Conservation (phyloP, 30 jellyfish, hydroid and myxozoan species). For the Aurelia aurita region DNA sequence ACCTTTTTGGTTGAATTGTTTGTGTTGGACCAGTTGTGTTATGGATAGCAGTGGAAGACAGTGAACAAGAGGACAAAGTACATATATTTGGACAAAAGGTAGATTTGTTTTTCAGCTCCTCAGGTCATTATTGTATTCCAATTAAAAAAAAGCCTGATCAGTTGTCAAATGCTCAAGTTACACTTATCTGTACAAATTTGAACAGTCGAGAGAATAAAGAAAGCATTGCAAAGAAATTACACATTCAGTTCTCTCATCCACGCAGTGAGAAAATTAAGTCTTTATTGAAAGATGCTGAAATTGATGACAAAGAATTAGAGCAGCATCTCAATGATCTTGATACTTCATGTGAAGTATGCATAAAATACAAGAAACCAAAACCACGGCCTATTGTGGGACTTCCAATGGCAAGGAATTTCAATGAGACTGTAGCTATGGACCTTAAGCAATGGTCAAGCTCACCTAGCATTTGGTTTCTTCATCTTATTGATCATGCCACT, state of each 20-base stretch:
- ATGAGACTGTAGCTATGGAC: slow-evolving; percentile 70
- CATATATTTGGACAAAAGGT: slow-evolving; percentile 44
- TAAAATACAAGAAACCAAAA: slow-evolving; percentile 12
- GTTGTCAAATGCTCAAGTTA: not conserved
- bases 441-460: slow-evolving; percentile 17
- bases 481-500: slow-evolving; percentile 5
- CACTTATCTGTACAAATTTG: not conserved
- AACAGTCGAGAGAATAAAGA: slow-evolving; percentile 6
- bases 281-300: slow-evolving; percentile 25
- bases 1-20: too few relatives aligned
- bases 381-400: slow-evolving; percentile 45
- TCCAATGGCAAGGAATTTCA: slow-evolving; percentile 54
- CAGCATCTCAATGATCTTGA: slow-evolving; percentile 8
- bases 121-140: slow-evolving; percentile 54
- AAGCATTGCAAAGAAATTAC: slow-evolving; percentile 3
- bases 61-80: slow-evolving; percentile 34
- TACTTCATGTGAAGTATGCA: slow-evolving; percentile 22
- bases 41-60: too few relatives aligned
- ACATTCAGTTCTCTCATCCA: slow-evolving; percentile 49
- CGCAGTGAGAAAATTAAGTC: slow-evolving; percentile 9
- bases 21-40: too few relatives aligned
- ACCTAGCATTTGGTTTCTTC: slow-evolving; percentile 32
- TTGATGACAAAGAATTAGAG: slow-evolving; percentile 8
- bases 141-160: not conserved
- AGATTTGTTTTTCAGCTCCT: slow-evolving; percentile 13